Base-by-base conservation (phyloP, 2,797 vertebrate species). In the Leptodactylus fallax region DNA sequence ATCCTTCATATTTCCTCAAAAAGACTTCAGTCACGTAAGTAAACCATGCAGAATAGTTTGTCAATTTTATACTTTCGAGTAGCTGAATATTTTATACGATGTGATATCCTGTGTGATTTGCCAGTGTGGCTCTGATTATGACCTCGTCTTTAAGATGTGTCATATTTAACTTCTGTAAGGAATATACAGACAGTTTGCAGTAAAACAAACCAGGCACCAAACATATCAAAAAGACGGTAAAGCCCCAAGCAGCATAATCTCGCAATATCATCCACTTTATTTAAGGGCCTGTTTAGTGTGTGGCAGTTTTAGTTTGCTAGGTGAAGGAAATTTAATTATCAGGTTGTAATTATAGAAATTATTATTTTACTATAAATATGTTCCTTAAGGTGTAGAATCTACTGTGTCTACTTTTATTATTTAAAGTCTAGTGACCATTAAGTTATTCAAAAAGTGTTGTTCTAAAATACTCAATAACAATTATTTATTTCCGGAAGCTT, bases 1-100 rank as follows among this genome's bases (percentile, higher is more conserved):
- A 12, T 23, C 56, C 5, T 23, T 23, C 17, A 45, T 3, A 21
- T 79, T 49, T 51, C 21, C n/a, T 6, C 36, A 23, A 61, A 55
- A 8, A 69, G 7, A 12, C 53, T 21, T 19, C 55, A 58, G 78
- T 60, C 47, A 72, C 7, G 10, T 25, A 72, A 36, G 58, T 71
- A 80, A 80, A 19, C 19, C 19, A 51, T 53, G 53, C n/a, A 49
- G 51, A 55, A 60, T 47, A 81, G 19, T 81, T 71, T 86, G 78
- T 81, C 78, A 86, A 6, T 47, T 58, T 69, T 86, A 60, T 72
- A 71, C 19, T 12, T 71, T 21, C 27, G 12, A 25, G 45, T 49
- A 80, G 53, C 63, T 81, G 85, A 86, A 86, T 86, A 86, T 60
- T 86, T 86, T 81, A 86, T 79, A 45, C 21, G n/a, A 58, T 36